Conservation (phyloP, 2,797 vertebrate genomes). For the Oceanodroma leucorhoa region DNA sequence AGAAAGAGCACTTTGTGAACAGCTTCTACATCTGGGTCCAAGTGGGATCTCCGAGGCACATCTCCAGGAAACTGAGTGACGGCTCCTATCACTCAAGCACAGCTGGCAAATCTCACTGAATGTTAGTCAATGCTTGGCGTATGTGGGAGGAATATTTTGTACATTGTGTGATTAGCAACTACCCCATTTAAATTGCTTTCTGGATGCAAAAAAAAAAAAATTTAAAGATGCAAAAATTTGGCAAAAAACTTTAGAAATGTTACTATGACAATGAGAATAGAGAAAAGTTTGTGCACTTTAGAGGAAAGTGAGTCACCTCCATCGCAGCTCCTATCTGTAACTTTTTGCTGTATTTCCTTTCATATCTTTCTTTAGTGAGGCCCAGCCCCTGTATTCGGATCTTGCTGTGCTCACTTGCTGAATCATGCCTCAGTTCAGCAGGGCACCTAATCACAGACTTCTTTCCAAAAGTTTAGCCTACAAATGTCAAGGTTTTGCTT, state of each 20-base stretch:
- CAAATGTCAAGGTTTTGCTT: not conserved
- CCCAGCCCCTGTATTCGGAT: not conserved
- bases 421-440: not conserved
- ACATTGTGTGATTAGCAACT: not conserved
- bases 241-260: not conserved
- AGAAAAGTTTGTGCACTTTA: not conserved
- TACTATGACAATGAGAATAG: not conserved
- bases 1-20: not conserved
- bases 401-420: not conserved
- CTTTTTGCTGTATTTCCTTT: not conserved
- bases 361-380: accelerated
- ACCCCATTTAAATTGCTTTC: not conserved
- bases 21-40: not conserved
- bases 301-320: not conserved
- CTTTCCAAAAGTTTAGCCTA: not conserved
- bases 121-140: not conserved
- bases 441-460: not conserved
- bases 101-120: not conserved
- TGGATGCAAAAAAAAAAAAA: not conserved
- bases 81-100: not conserved
- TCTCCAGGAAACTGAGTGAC: not conserved
- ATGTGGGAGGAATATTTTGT: not conserved
- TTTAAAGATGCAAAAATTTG: not conserved
- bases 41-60: accelerated
- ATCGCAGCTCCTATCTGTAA: not conserved